A percentile compares a stretch with the other conserved stretches of the same genome.
Conservation (phyloP, 2,113 vertebrate genomes). For the Grammomys surdaster region DNA sequence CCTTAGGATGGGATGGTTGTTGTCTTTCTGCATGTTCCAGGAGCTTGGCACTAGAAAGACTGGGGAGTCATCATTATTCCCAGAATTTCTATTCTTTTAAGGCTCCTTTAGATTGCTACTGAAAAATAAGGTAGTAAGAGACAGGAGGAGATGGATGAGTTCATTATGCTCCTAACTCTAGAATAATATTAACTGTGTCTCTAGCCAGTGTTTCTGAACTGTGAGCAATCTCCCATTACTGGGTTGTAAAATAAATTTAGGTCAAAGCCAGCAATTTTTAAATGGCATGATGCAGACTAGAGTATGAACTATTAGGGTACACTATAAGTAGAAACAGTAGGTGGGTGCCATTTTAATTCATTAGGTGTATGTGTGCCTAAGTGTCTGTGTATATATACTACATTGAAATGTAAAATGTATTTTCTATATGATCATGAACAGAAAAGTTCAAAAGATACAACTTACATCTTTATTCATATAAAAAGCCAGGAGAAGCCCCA, state of each 20-base stretch:
- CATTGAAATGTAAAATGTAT: slow-evolving; percentile 24
- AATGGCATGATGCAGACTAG: not conserved
- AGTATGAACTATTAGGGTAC: not conserved
- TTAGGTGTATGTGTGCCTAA: not conserved
- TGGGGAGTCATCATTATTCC: not conserved
- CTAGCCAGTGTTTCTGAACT: not conserved
- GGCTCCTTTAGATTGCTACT: not conserved
- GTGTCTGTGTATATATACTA: not conserved
- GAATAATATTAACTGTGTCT: not conserved
- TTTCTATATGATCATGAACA: not conserved
- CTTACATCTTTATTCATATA: not conserved
- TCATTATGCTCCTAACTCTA: not conserved
- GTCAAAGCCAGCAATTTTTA: slow-evolving; percentile 6
- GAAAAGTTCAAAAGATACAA: slow-evolving; percentile 1
- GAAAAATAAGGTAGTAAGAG: not conserved
- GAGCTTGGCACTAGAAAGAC: not conserved
- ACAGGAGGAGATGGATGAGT: not conserved
- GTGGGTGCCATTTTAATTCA: not conserved
- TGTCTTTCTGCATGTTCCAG: not conserved
- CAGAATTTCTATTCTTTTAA: slow-evolving; percentile 46
- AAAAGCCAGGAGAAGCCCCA: not conserved
- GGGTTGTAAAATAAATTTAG: not conserved
- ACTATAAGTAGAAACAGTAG: not conserved
- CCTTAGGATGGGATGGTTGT: not conserved
- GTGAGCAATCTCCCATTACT: not conserved